Evolutionary conservation across 2,888 invertebrate genomes (phyloP), one percentile per base, ranked within the genome.

Genomic region (Cremastinae sp.): DNA sequence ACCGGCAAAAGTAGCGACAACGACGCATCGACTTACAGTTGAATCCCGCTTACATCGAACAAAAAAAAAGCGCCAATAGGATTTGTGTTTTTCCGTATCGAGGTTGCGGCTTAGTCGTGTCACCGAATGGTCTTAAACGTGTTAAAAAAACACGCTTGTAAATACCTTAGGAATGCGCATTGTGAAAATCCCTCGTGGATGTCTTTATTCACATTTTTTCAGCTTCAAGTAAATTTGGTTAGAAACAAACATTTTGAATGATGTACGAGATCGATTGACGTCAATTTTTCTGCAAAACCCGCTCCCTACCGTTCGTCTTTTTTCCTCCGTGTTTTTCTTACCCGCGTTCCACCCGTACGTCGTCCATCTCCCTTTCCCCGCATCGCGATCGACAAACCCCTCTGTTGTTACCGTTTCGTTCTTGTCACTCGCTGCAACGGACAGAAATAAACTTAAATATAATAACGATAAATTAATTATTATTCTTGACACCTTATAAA

Each of bases 341-440:
- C 41, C 1, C 56, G 49, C 49, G 58, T 70, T 61, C 68, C 74
- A 51, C 64, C 64, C 79, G 78, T 76, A 61, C 74, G 78, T 82
- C 81, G 81, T 81, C 81, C 79, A 74, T 82, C 81, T 80, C 78
- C 80, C 79, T 62, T 71, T n/a, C 28, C 71, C 72, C 79, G 79
- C 76, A 70, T 75, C 80, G 78, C 83, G 82, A 81, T 82, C 79
- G 62, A 69, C 58, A 18, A 14, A 41, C 64, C 45, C 65, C 61
- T 28, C 16, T 43, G 18, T 37, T 53, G 59, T 47, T 45, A 49
- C 53, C 35, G 43, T 65, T 12, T 51, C n/a, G 9, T 18, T 14
- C 45, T 45, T 37, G n/a, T n/a, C 20, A 14, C 16, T 49, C 41
- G 35, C 45, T 9, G 8, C 5, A 18, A 51, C 39, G 37, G 49